A percentile compares a stretch with the other conserved stretches of the same genome.
Evolutionary conservation across 2,888 invertebrate genomes (phyloP).

Genomic region (Agonopterix subpropinquella): DNA sequence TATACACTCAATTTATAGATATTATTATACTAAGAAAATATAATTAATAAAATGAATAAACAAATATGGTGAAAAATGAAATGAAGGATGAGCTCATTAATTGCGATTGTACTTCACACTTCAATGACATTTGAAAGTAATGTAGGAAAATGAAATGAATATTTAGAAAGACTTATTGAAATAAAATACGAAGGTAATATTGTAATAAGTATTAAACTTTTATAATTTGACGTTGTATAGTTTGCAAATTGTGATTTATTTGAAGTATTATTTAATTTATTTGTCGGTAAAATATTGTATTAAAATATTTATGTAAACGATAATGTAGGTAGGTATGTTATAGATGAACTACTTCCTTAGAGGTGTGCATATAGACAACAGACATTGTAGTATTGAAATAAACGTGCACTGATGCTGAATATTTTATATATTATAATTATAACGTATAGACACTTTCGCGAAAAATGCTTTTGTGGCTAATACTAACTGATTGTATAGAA

Average conservation of each 20-base stretch:
- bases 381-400: not conserved
- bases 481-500: no score
- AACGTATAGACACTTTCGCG: no score
- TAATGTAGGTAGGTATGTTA: slow-evolving; percentile 5
- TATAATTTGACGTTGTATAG: slow-evolving; percentile 45
- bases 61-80: slow-evolving; percentile 69
- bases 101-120: slow-evolving; percentile 73
- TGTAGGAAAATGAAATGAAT: slow-evolving; percentile 72
- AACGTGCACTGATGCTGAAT: not conserved
- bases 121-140: slow-evolving; percentile 72
- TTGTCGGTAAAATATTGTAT: slow-evolving; percentile 19
- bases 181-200: slow-evolving; percentile 71
- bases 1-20: slow-evolving; percentile 77
- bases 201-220: slow-evolving; percentile 64
- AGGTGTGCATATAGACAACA: not conserved
- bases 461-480: no score
- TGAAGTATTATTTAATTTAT: slow-evolving; percentile 20
- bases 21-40: slow-evolving; percentile 76
- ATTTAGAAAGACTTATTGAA: slow-evolving; percentile 76
- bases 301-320: slow-evolving; percentile 17
- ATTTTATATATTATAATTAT: no score
- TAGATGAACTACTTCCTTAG: slow-evolving; percentile 25
- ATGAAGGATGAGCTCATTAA: slow-evolving; percentile 68
- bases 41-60: slow-evolving; percentile 75
- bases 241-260: slow-evolving; percentile 28